Percentiles rank a stretch among this genome's conserved stretches.
These are phyloP conservation scores for Morus bassanus DNA, from an alignment of 2,797 vertebrate genomes.

Conservation along the genomic window DNA sequence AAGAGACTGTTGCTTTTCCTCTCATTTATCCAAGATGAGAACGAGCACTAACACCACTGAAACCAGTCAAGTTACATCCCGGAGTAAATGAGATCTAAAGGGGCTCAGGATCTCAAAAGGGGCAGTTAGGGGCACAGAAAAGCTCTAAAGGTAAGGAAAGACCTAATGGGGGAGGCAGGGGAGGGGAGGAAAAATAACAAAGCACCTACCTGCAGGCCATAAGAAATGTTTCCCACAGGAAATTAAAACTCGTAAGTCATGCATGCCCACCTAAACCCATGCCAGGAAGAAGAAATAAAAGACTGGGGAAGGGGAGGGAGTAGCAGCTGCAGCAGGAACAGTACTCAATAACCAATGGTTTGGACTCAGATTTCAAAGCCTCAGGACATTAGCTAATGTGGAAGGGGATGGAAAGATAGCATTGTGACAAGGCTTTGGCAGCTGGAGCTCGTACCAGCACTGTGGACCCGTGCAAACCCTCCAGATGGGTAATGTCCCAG, in stretches of 20 bases:
- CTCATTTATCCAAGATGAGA: not conserved
- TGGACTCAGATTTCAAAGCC: not conserved
- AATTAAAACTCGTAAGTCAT: slow-evolving; percentile 51
- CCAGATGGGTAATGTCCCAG: not conserved
- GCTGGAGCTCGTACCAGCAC: not conserved
- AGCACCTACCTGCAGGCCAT: slow-evolving; percentile 36
- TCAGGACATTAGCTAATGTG: not conserved
- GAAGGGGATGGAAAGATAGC: not conserved
- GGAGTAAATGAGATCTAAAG: not conserved
- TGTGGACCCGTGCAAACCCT: not conserved
- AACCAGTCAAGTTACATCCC: not conserved
- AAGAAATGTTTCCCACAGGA: slow-evolving; percentile 47
- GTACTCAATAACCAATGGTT: not conserved
- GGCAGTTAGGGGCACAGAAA: not conserved
- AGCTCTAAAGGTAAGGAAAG: not conserved
- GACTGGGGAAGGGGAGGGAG: not conserved
- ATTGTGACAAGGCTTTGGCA: not conserved
- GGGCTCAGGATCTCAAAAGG: not conserved
- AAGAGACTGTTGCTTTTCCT: not conserved
- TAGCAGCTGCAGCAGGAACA: not conserved
- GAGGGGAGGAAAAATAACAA: not conserved
- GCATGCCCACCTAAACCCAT: slow-evolving; percentile 36
- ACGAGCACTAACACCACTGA: not conserved
- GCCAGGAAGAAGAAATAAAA: slow-evolving; percentile 43
- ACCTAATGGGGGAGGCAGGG: not conserved